Conservation (phyloP, 1,140 invertebrate genomes). For the Caenorhabditis brenneri region DNA sequence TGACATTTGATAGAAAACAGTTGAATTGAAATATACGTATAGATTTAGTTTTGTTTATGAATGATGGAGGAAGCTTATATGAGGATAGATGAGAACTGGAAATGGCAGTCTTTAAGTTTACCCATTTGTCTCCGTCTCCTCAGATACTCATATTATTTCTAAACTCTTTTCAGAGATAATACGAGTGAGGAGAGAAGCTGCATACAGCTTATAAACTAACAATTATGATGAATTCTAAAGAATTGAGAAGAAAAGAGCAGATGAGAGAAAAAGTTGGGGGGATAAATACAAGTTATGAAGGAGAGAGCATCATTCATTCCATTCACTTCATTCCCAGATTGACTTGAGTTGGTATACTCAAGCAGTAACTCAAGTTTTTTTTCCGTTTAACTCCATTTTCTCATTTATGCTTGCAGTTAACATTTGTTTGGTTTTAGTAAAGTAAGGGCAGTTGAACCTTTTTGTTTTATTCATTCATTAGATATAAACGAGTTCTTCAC, state of each 20-base stretch:
- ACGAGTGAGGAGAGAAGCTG: not conserved
- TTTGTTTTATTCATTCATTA: no score
- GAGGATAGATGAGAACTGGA: not conserved
- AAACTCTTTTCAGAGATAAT: slow-evolving; percentile 6
- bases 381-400: no score
- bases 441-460: no score
- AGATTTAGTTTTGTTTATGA: no score
- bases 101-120: not conserved
- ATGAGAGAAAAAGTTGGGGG: not conserved
- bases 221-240: not conserved
- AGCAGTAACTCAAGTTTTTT: no score
- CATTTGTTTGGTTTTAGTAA: no score
- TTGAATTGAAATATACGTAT: no score
- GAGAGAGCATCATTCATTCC: not conserved
- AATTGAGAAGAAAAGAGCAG: not conserved
- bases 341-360: no score
- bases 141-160: not conserved
- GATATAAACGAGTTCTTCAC: no score
- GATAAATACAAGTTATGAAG: not conserved
- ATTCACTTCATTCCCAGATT: no score
- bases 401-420: no score
- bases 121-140: slow-evolving; percentile 33
- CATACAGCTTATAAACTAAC: slow-evolving; percentile 3
- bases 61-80: not conserved
- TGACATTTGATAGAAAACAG: not conserved